These are phyloP conservation scores for Dilophus febrilis DNA, from an alignment of 2,888 invertebrate genomes.

Conservation along the genomic window DNA sequence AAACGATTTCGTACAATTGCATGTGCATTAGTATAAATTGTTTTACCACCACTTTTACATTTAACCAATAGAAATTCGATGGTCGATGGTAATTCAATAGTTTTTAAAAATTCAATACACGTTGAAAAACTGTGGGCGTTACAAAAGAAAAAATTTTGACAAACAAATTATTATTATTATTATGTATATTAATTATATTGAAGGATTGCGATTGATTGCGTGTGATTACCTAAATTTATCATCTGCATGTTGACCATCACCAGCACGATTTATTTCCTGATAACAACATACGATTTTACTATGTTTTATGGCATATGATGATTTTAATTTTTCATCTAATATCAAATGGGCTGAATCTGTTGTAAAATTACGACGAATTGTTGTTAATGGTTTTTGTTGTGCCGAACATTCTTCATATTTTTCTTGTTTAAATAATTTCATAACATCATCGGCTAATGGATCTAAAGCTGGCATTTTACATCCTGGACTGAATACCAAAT, in stretches of 20 bases:
- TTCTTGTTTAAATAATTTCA: slow-evolving; percentile 33
- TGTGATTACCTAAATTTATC: slow-evolving; percentile 4
- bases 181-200: not conserved
- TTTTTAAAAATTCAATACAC: slow-evolving; percentile 32
- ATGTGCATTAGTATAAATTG: slow-evolving; percentile 32
- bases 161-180: not conserved
- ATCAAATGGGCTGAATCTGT: slow-evolving; percentile 18
- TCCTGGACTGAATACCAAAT: slow-evolving; percentile 35
- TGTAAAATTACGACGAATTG: slow-evolving; percentile 17
- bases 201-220: too few relatives aligned
- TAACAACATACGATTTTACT: slow-evolving; percentile 21
- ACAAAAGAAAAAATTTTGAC: slow-evolving; percentile 9
- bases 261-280: slow-evolving; percentile 19
- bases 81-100: slow-evolving; percentile 21
- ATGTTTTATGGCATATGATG: slow-evolving; percentile 14
- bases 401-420: slow-evolving; percentile 36
- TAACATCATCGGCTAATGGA: slow-evolving; percentile 37
- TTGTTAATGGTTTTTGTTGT: slow-evolving; percentile 20
- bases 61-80: slow-evolving; percentile 34
- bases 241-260: slow-evolving; percentile 17
- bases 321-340: slow-evolving; percentile 18
- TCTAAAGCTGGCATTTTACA: slow-evolving; percentile 45
- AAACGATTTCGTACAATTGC: slow-evolving; percentile 34
- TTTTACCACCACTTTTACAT: slow-evolving; percentile 26
- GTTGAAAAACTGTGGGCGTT: slow-evolving; percentile 23